phyloP scores from a whole-genome alignment of 2,113 vertebrate genomes.

The Panthera leo region DNA sequence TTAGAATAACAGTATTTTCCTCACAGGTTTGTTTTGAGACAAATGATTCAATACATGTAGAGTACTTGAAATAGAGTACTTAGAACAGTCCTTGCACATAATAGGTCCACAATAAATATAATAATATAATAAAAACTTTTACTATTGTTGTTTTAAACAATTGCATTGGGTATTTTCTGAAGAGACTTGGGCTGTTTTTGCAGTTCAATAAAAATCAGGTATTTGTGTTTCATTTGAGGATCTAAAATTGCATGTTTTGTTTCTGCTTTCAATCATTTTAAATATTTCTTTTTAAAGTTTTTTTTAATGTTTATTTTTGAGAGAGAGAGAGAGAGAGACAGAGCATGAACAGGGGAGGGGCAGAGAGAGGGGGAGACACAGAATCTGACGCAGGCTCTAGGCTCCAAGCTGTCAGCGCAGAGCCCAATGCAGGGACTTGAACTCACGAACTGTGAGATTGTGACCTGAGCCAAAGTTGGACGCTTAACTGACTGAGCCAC shows the following conservation, averaged over 20 bases:
- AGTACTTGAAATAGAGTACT: background rate
- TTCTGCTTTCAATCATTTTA: background rate
- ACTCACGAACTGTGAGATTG: no score
- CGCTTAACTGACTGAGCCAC: no score
- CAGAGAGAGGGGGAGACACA: no score
- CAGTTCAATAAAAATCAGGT: background rate
- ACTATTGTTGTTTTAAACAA: background rate
- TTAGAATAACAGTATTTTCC: background rate
- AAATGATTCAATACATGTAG: background rate
- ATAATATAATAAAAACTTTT: background rate
- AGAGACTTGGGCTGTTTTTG: background rate
- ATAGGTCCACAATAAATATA: background rate
- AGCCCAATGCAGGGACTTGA: no score
- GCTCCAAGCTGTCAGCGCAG: no score
- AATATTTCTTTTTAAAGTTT: background rate
- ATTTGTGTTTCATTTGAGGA: background rate
- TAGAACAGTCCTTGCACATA: background rate
- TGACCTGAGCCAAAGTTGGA: no score
- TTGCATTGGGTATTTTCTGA: background rate
- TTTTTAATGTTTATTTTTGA: no score
- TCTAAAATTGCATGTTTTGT: background rate
- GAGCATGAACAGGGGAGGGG: no score
- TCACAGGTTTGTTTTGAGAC: background rate
- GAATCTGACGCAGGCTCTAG: no score
- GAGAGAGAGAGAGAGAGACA: no score